Evolutionary conservation across 2,797 vertebrate species (phyloP), one percentile per base, ranked within the genome.

Genomic region (Gambusia yucatana): DNA sequence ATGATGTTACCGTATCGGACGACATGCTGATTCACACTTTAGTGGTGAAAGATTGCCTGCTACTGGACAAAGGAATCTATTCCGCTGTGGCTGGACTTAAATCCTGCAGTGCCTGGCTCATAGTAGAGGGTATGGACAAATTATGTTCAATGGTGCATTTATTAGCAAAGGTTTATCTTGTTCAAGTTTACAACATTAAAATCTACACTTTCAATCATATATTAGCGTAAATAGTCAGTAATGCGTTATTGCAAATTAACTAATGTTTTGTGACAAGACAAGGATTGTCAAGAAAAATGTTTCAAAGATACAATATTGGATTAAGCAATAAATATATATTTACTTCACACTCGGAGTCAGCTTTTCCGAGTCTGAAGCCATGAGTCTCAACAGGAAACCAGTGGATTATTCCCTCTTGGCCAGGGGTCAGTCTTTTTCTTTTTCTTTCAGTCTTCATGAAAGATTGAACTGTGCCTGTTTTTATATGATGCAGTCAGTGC

Each of bases 61-160:
- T 91, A 39, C 83, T 96, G 70, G 97, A 98, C 92, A 96, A 93
- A 3, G 97, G 97, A 43, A 96, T 97, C 81, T 98, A 97, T 77
- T 91, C 96, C 0, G 96, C 97, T 2, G 83, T 91, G 44, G 91
- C 88, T 0, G 97, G 97, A 41, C 89, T 95, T 0, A 88, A 93
- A 9, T 94, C 95, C 59, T 97, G 96, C 78, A 97, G 89, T 1
- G 96, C 97, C 81, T 98, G 97, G 97, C 96, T 99, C 48, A 72
- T 97, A 39, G 95, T 98, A 9, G 96, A 97, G 92, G 89, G 98
- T 98, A 93, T 81, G 91, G 75, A 73, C 63, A 3, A 39, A 0
- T 47, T 28, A 59, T 86, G 75, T 39, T 11, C 20, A 78, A 75
- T 50, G 39, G 4, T 41, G 63, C 67, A 0, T 41, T 33, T 33